Evolutionary conservation across 2,888 invertebrate species (phyloP).

Genomic region (Tetramorium bicarinatum): DNA sequence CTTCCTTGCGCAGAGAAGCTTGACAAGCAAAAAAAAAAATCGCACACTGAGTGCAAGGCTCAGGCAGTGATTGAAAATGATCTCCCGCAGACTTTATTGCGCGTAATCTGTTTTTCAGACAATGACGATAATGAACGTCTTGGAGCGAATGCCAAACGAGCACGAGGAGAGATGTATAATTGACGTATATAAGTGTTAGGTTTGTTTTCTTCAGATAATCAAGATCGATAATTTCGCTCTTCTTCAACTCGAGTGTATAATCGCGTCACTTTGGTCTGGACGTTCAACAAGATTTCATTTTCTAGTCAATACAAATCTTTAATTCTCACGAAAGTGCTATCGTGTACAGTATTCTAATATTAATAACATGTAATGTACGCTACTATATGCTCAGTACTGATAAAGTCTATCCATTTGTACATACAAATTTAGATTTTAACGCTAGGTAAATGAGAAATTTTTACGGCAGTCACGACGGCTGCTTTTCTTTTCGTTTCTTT

Average conservation of each 20-base stretch:
- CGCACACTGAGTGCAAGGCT: neutral
- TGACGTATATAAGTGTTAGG: slow-evolving; percentile 24
- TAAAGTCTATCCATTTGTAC: slow-evolving; percentile 78
- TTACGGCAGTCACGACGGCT: slow-evolving; percentile 49
- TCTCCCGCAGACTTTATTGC: neutral
- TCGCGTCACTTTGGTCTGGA: slow-evolving; percentile 51
- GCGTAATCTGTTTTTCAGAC: slow-evolving; percentile 24
- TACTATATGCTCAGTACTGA: slow-evolving; percentile 74
- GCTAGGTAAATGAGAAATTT: slow-evolving; percentile 61
- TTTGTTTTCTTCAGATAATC: slow-evolving; percentile 38
- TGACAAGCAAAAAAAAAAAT: slow-evolving; percentile 4
- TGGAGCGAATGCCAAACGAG: slow-evolving; percentile 40
- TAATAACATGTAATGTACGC: slow-evolving; percentile 71
- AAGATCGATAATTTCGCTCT: slow-evolving; percentile 10
- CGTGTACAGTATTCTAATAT: slow-evolving; percentile 80
- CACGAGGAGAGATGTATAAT: slow-evolving; percentile 23
- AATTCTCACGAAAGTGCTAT: slow-evolving; percentile 75
- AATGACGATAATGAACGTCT: slow-evolving; percentile 22
- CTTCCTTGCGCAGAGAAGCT: slow-evolving; percentile 21
- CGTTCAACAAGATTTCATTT: slow-evolving; percentile 57
- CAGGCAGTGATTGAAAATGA: slow-evolving; percentile 8
- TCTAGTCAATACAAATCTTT: slow-evolving; percentile 76
- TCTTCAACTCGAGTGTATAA: slow-evolving; percentile 24
- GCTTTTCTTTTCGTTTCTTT: neutral
- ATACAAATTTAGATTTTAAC: slow-evolving; percentile 71